A percentile compares a stretch with the other conserved stretches of the same genome.
Conservation (phyloP, 2,797 vertebrate genomes). For the Acestrorhynchus altus region DNA sequence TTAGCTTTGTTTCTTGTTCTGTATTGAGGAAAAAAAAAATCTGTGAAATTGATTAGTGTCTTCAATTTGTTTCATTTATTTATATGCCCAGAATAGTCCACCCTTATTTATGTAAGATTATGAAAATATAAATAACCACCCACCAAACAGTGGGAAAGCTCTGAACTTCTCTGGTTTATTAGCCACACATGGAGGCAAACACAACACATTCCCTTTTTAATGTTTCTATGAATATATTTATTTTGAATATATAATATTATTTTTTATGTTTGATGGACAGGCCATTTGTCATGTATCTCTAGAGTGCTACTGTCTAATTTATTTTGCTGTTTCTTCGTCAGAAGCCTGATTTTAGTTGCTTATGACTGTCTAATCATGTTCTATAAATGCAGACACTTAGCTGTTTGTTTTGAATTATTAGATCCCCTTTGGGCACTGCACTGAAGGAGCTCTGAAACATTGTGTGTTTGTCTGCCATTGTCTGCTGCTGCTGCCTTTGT, state of each 20-base stretch:
- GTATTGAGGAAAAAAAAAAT: too few species aligned
- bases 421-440: not conserved
- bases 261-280: not conserved
- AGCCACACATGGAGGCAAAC: not conserved
- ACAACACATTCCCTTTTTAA: not conserved
- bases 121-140: too few species aligned
- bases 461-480: not conserved
- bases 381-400: not conserved
- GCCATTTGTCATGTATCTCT: not conserved
- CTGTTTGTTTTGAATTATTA: conserved; percentile 2
- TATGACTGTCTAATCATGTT: conserved; percentile 3
- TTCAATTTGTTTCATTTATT: too few species aligned
- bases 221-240: too few species aligned
- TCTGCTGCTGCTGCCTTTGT: conserved; percentile 7
- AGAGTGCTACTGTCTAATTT: not conserved
- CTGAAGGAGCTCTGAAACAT: not conserved
- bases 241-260: not conserved
- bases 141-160: too few species aligned
- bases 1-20: not conserved
- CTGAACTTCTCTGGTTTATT: not conserved
- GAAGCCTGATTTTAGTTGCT: conserved; percentile 4
- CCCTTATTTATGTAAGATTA: too few species aligned
- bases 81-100: too few species aligned
- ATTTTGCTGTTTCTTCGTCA: not conserved
- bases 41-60: too few species aligned